These are phyloP conservation scores for Eupeodes latifasciatus DNA, from an alignment of 2,888 invertebrate species.

Conservation along the genomic window DNA sequence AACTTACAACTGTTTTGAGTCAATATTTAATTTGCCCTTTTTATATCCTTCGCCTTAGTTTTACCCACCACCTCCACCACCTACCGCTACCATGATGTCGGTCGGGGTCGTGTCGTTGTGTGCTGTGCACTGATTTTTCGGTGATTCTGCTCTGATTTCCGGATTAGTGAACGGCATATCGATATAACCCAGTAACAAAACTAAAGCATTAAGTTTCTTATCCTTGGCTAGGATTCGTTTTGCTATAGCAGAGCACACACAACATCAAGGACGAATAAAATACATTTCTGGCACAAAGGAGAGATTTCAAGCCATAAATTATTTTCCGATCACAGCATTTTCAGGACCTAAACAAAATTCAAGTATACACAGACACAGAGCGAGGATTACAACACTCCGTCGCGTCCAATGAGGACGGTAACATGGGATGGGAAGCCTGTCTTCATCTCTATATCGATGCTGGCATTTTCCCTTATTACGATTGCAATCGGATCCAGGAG, in stretches of 20 bases:
- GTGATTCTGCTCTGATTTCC: slow-evolving; percentile 47
- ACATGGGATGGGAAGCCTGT: slow-evolving; percentile 12
- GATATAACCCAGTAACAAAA: slow-evolving; percentile 68
- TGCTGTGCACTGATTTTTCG: slow-evolving; percentile 24
- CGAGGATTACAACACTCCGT: slow-evolving; percentile 50
- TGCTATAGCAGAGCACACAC: neutral
- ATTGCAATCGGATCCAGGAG: slow-evolving; percentile 49
- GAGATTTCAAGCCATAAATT: slow-evolving; percentile 67
- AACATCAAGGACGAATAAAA: slow-evolving; percentile 63
- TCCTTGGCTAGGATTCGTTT: slow-evolving; percentile 23
- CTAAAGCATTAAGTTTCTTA: slow-evolving; percentile 54
- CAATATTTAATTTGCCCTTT: slow-evolving; percentile 69
- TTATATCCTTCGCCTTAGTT: neutral
- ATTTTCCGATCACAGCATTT: slow-evolving; percentile 69
- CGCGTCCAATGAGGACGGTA: neutral
- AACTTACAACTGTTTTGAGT: slow-evolving; percentile 55
- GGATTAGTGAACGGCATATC: slow-evolving; percentile 60
- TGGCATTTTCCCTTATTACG: slow-evolving; percentile 40
- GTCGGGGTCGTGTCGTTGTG: neutral
- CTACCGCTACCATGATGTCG: neutral
- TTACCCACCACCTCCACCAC: neutral
- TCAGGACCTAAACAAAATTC: slow-evolving; percentile 22
- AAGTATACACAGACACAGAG: neutral
- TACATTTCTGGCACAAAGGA: slow-evolving; percentile 51
- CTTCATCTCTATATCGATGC: slow-evolving; percentile 29